Conservation (phyloP, 2,888 invertebrate species). For the Hirtodrosophila histrioides region DNA sequence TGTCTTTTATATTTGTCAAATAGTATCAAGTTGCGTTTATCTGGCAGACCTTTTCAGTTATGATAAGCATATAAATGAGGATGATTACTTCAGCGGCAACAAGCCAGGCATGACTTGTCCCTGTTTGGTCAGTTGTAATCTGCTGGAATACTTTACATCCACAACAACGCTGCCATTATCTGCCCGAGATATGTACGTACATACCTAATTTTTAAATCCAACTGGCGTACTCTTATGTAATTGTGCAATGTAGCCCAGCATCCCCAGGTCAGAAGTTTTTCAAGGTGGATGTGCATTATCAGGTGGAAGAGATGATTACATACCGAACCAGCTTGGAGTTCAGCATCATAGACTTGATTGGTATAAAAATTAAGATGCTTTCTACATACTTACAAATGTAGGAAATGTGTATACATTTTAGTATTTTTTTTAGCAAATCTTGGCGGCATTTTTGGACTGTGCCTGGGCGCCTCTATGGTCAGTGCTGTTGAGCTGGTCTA, state of each 20-base stretch:
- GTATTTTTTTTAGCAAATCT: conserved; percentile 79
- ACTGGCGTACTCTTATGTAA: background rate
- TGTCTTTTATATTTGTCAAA: background rate
- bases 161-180: conserved; percentile 66
- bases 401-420: background rate
- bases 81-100: conserved; percentile 70
- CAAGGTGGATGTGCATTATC: conserved; percentile 84
- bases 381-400: too few species aligned
- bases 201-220: too few species aligned
- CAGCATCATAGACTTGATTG: conserved; percentile 84
- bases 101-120: conserved; percentile 82
- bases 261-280: conserved; percentile 53
- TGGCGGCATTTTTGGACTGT: conserved; percentile 85
- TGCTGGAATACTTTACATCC: conserved; percentile 75
- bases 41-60: conserved; percentile 76
- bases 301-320: conserved; percentile 82
- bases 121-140: conserved; percentile 80
- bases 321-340: conserved; percentile 84
- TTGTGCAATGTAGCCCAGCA: conserved; percentile 31
- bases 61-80: conserved; percentile 78
- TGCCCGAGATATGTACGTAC: conserved; percentile 38
- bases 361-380: conserved; percentile 57
- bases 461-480: conserved; percentile 85
- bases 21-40: conserved; percentile 5
- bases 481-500: conserved; percentile 85